Conservation (phyloP, 1,140 invertebrate species). For the Condylostylus longicornis region DNA sequence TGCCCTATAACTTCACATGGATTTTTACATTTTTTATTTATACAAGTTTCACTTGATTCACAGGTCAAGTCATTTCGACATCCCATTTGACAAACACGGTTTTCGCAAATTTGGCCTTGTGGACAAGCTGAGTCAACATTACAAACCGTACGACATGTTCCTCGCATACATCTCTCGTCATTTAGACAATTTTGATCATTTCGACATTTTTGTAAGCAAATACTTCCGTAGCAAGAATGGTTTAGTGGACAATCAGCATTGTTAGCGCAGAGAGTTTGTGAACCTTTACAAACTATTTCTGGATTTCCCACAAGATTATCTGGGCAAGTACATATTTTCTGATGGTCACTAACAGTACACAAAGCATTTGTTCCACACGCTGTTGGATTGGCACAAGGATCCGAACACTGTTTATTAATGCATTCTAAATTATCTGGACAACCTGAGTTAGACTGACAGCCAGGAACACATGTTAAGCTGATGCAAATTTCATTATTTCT, state of each 20-base stretch:
- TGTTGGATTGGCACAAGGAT: slow-evolving; percentile 56
- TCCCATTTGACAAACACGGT: slow-evolving; percentile 67
- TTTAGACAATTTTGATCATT: slow-evolving; percentile 67
- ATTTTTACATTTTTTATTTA: slow-evolving; percentile 71
- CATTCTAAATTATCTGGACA: slow-evolving; percentile 56
- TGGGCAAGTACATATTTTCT: slow-evolving; percentile 58
- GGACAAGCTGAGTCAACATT: slow-evolving; percentile 69
- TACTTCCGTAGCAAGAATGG: slow-evolving; percentile 54
- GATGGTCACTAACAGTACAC: slow-evolving; percentile 52
- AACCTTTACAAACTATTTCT: slow-evolving; percentile 51
- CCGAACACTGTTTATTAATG: slow-evolving; percentile 55
- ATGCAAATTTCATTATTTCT: slow-evolving; percentile 70
- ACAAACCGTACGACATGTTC: slow-evolving; percentile 65
- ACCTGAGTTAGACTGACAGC: slow-evolving; percentile 65
- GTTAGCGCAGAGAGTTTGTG: slow-evolving; percentile 42
- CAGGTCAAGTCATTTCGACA: slow-evolving; percentile 72
- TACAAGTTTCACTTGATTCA: slow-evolving; percentile 53
- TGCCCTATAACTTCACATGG: slow-evolving; percentile 49
- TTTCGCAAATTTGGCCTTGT: slow-evolving; percentile 69
- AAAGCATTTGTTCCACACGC: slow-evolving; percentile 71
- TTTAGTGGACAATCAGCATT: slow-evolving; percentile 49
- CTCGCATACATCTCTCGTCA: slow-evolving; percentile 67
- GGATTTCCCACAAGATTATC: slow-evolving; percentile 58
- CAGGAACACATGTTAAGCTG: slow-evolving; percentile 54
- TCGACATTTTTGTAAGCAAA: slow-evolving; percentile 57